phyloP scores from a whole-genome alignment of 2,113 vertebrate species.

The Camelus bactrianus region DNA sequence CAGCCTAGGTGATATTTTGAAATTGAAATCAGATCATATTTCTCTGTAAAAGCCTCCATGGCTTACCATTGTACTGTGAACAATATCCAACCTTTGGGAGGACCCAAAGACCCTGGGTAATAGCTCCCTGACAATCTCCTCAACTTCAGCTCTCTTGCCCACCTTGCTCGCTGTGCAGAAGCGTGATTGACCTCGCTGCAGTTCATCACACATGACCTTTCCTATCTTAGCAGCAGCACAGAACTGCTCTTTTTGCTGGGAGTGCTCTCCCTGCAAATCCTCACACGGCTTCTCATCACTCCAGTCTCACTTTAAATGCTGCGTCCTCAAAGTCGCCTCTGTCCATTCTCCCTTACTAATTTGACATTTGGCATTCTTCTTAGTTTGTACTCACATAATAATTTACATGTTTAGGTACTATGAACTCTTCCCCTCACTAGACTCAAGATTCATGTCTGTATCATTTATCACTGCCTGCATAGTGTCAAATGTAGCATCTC shows the following conservation, averaged over 20 bases:
- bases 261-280: not conserved
- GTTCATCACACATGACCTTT: not conserved
- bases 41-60: not conserved
- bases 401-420: not conserved
- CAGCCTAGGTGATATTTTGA: not conserved
- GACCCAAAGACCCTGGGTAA: not conserved
- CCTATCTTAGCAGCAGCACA: not conserved
- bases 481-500: not conserved
- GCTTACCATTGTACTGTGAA: not conserved
- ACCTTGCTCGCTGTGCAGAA: not conserved
- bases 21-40: not conserved
- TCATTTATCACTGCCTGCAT: not conserved
- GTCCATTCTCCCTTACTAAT: not conserved
- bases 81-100: not conserved
- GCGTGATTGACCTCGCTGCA: not conserved
- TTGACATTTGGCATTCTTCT: not conserved
- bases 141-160: not conserved
- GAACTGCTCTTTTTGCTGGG: not conserved
- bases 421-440: not conserved
- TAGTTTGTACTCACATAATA: not conserved
- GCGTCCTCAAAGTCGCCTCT: not conserved
- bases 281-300: not conserved
- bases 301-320: not conserved
- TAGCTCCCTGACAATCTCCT: not conserved
- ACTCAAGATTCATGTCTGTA: not conserved